Evolutionary conservation across 2,113 vertebrate species (phyloP), one percentile per base, ranked within the genome.

Genomic region (Periophthalmus modestus): DNA sequence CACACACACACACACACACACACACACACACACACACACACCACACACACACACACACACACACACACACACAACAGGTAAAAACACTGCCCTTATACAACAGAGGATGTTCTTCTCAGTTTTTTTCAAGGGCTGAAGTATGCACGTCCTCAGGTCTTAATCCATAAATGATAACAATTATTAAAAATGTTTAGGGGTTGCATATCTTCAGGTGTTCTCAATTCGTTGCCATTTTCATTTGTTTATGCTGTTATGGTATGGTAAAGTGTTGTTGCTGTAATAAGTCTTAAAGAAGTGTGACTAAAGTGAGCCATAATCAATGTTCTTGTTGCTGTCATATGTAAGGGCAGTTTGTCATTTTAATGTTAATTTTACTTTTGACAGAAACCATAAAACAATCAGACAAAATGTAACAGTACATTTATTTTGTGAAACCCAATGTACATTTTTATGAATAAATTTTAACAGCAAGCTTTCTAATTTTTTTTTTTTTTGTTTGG

Each of bases 401-500:
- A 63, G 63, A 46, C 9, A 57, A 48, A 54, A 47, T 47, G 36
- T 36, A 33, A 63, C 66, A 58, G 2, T 28, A 68, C n/a, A 48
- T 10, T 76, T 39, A 39, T 68, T 76, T 46, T 83, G 79, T 74
- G 21, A 19, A 68, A 66, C 34, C 2, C 7, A 0, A 71, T 63
- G 39, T n/a, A 36, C 73, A 21, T 61, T 58, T 75, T 15, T 74
- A 83, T 87, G 66, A 69, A 86, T 72, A 34, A 18, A 66, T 46
- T 78, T 79, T 57, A 82, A 73, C 33, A 19, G 48, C 4, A 43
- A 4, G 61, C 66, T 66, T 75, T 76, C 46, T 81, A 52, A 71
- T n/a, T 50, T 11, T 10, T 1, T 73, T 79, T 71, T 0, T 59
- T 0, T n/a, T n/a, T n/a, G n/a, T n/a, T n/a, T n/a, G n/a, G n/a